Evolutionary conservation across 2,888 invertebrate genomes (phyloP), one percentile per base, ranked within the genome.

Genomic region (Carpatolechia fugitivella): DNA sequence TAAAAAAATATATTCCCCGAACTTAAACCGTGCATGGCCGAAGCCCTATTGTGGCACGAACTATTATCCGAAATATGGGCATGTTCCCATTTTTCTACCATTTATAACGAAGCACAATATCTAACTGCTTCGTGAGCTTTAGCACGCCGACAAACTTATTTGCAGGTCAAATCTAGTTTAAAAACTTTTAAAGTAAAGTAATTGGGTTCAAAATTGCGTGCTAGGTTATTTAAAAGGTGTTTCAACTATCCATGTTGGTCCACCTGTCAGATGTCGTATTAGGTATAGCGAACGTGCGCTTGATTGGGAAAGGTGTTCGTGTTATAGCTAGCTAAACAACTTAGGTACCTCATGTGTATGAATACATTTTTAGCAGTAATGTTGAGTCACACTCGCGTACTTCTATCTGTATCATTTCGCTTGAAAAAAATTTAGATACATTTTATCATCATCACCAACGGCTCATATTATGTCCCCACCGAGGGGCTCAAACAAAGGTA

Each of bases 41-140:
- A 24, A 24, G 24, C 24, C 24, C 24, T 29, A 13, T 44, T 20
- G 13, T n/a, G 13, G 20, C n/a, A 6, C 44, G n/a, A 18, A 20
- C 40, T 58, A 64, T 65, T 63, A 61, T 56, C 50, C 47, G 48
- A 31, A 56, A 83, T 78, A 83, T 78, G 85, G 85, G 57, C 78
- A 72, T 83, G 82, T 65, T 65, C 75, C 78, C 79, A 80, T 82
- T 82, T 83, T 83, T 79, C 79, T 78, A 65, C 70, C 78, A 71
- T 78, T 78, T 80, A 80, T 76, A 82, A 77, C 82, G 76, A 78
- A 78, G 78, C 80, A 77, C 53, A 47, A 44, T 44, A 44, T n/a
- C 29, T 29, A 24, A 24, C 44, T 24, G n/a, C 3, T 10, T 50
- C 38, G 50, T 50, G 50, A 50, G 50, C 36, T 50, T 50, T 38